Base-by-base conservation (phyloP, 2,797 vertebrate species). In the Acipenser ruthenus region DNA sequence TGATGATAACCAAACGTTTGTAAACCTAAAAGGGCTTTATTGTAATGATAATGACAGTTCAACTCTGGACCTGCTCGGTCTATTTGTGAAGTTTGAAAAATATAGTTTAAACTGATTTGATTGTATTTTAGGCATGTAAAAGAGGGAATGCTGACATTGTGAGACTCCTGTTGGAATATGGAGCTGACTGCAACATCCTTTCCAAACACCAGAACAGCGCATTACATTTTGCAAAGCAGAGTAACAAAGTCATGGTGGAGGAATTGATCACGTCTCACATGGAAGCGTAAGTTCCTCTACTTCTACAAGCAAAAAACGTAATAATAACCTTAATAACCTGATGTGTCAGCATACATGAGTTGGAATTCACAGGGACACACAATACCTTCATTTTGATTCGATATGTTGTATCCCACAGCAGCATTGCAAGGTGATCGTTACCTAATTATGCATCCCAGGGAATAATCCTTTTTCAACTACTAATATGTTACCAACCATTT, bases 131-230 rank as follows among this genome's bases (percentile, higher is more conserved):
- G 97, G 96, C 96, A 0, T 99, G 96, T 76, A 98, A 94, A 70
- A 90, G 94, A 79, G 97, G 96, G 55, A 98, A 99, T 60, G 83
- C 89, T 0, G 97, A 99, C 49, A 91, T 98, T 1, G 96, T 96
- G 65, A 90, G 93, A 68, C 94, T 99, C 64, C 92, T 99, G 77
- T 90, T 98, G 80, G 96, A 99, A 74, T 93, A 87, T 0, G 95
- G 96, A 52, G 95, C 94, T 0, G 95, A 99, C 84, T 97, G 96
- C 82, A 98, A 94, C 77, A 93, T 96, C 68, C 74, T 92, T 72
- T 98, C 96, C 58, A 97, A 97, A 76, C 91, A 99, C 79, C 95
- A 97, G 71, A 94, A 87, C 76, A 96, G 80, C 0, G 96, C 95
- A 0, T 83, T 95, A 81, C 86, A 94, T 73, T 96, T 93, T 66